Base-by-base conservation (phyloP, 1,140 invertebrate genomes). In the Drosophila pectinifera region DNA sequence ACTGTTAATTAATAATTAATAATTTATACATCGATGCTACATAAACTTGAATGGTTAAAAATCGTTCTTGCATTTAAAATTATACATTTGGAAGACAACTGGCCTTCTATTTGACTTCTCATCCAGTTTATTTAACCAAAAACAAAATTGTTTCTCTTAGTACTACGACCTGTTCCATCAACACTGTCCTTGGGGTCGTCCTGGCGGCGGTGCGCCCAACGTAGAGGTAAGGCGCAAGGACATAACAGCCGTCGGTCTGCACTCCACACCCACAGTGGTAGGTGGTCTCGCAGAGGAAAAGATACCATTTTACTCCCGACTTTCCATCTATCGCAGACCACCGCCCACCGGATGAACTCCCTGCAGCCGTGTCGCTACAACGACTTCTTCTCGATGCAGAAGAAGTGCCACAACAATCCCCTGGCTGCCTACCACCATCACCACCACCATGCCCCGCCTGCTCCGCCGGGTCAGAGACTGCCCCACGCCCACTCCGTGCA, bases 151-250 rank as follows among this genome's bases (percentile, higher is more conserved):
- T n/a, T n/a, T n/a, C n/a, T n/a, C n/a, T n/a, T n/a, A 93, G 93
- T 93, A 93, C 64, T 91, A 92, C 34, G 92, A 93, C 38, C 13
- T 49, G 8, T 39, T 18, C 55, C 10, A 93, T 38, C 92, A 92
- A 24, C 93, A 93, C 73, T 93, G 92, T 81, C 93, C 93, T 10
- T 94, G 93, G 92, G 92, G 92, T 16, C 77, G 85, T 41, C 92
- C 92, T 6, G 92, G 92, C 4, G 91, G 92, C 1, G 92, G 92
- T 18, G 92, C 91, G n/a, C 91, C 86, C 13, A 93, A 93, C 56
- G 73, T 91, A 24, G 92, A 93, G 34, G 91, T 93, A 38, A 90
- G 93, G 6, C 88, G 92, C 18, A 84, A 93, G 42, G 93, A 94
- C 67, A 91, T 94, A 10, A 84, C 92, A 55, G 84, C 93, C 28